Conservation (phyloP, 2,888 invertebrate species). For the Acanthosepion esculentum region DNA sequence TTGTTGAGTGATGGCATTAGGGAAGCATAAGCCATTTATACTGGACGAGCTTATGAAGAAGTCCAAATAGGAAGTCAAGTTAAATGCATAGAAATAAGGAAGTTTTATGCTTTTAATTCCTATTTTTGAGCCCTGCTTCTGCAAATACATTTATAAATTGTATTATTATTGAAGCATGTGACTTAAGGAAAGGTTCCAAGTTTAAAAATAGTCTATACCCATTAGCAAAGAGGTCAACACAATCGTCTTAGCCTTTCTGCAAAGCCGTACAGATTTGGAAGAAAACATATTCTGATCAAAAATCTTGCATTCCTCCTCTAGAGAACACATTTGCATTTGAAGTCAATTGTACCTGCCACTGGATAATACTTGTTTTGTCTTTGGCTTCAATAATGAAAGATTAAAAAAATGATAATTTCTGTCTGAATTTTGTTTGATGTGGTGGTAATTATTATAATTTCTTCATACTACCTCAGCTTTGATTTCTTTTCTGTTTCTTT, state of each 20-base stretch:
- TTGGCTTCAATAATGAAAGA: too few relatives aligned
- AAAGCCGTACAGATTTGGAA: background rate
- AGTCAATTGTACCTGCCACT: too few relatives aligned
- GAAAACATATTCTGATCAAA: background rate
- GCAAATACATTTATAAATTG: background rate
- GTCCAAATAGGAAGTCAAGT: background rate
- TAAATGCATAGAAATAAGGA: background rate
- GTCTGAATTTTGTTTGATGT: too few relatives aligned
- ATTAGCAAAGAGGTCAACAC: background rate
- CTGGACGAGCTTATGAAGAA: slow-evolving; percentile 4
- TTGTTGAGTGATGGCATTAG: slow-evolving; percentile 6
- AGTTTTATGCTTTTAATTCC: slow-evolving; percentile 14
- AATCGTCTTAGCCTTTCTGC: background rate
- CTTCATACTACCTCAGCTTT: too few relatives aligned
- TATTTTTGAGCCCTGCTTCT: background rate
- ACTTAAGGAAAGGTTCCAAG: background rate
- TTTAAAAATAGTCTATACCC: background rate
- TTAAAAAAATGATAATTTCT: too few relatives aligned
- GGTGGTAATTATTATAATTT: too few relatives aligned
- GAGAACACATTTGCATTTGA: too few relatives aligned
- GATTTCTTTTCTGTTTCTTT: too few relatives aligned
- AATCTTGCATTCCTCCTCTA: background rate
- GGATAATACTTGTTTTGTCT: too few relatives aligned
- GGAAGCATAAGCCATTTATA: background rate
- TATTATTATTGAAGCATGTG: background rate